A percentile compares a stretch with the other conserved stretches of the same genome.
These are phyloP conservation scores for Latrodectus elegans DNA, from an alignment of 2,888 invertebrate genomes.

Conservation along the genomic window DNA sequence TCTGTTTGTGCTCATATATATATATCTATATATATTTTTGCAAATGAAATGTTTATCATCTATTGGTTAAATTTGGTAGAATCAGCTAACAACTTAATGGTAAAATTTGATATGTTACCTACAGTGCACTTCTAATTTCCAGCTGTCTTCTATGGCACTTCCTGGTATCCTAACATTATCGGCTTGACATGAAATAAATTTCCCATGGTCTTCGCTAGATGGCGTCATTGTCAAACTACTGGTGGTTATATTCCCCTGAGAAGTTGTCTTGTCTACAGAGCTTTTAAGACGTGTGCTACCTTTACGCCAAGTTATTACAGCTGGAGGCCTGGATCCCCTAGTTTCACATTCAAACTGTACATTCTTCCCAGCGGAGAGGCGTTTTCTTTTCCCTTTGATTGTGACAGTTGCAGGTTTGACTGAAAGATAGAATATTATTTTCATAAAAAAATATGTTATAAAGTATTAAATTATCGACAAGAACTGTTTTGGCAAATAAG, in stretches of 20 bases:
- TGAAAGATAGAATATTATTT: conserved; percentile 1
- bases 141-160: conserved; percentile 71
- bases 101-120: conserved; percentile 65
- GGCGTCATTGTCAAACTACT: conserved; percentile 71
- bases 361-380: conserved; percentile 69
- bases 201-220: conserved; percentile 72
- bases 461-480: no score
- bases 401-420: conserved; percentile 68
- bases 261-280: conserved; percentile 65
- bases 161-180: conserved; percentile 71
- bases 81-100: not conserved
- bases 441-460: no score
- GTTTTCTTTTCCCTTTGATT: conserved; percentile 52
- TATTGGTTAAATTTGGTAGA: not conserved
- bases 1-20: no score
- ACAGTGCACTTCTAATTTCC: conserved; percentile 72
- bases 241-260: conserved; percentile 71
- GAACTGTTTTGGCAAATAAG: no score
- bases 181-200: conserved; percentile 72
- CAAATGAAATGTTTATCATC: no score
- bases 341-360: conserved; percentile 70
- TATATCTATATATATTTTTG: no score
- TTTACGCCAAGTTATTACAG: conserved; percentile 70
- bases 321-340: conserved; percentile 70
- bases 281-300: conserved; percentile 69